Percentiles rank a stretch among this genome's conserved stretches.
phyloP scores from a whole-genome alignment of 2,113 vertebrate species.

The Trachemys scripta region DNA sequence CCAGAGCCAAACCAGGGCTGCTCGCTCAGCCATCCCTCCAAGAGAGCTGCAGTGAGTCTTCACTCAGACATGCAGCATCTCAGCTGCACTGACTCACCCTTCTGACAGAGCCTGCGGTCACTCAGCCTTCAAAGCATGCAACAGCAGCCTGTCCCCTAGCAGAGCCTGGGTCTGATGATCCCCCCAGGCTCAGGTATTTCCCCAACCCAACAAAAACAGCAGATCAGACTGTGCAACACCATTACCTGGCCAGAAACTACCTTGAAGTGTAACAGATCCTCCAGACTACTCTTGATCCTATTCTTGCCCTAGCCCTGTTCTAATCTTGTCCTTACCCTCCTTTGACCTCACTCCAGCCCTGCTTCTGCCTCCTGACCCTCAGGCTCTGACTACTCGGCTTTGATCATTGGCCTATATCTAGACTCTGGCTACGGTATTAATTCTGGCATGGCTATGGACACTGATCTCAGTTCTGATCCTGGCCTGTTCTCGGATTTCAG shows the following conservation, averaged over 20 bases:
- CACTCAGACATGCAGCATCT: background rate
- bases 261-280: background rate
- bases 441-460: background rate
- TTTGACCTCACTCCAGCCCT: background rate
- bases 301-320: background rate
- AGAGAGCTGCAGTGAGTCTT: background rate
- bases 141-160: background rate
- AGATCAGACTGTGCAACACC: background rate
- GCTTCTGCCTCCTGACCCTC: background rate
- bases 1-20: background rate
- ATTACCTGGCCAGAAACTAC: too few species aligned
- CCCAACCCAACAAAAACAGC: too few species aligned
- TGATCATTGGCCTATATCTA: background rate
- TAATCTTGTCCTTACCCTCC: background rate
- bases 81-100: background rate
- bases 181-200: background rate
- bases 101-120: background rate
- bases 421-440: background rate
- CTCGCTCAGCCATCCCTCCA: background rate
- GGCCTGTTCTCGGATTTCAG: background rate
- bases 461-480: background rate
- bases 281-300: background rate
- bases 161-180: background rate
- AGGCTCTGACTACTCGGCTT: background rate
- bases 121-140: background rate